Conservation (phyloP, 2,888 invertebrate species). For the Watsonalla cultraria region DNA sequence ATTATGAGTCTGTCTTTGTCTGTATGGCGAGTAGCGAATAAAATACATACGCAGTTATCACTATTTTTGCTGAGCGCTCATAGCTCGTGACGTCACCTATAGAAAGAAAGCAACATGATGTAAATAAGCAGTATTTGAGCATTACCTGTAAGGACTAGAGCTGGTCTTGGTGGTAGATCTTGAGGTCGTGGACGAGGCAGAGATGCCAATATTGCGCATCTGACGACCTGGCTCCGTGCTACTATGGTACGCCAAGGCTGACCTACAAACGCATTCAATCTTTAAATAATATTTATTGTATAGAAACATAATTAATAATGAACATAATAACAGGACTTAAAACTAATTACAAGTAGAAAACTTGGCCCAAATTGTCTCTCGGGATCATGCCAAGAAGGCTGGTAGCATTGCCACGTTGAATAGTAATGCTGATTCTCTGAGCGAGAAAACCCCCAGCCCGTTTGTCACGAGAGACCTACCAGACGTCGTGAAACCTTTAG, state of each 20-base stretch:
- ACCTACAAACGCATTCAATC: constrained; percentile 62
- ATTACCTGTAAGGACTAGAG: constrained; percentile 91
- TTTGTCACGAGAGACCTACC: too few relatives aligned
- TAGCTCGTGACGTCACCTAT: background rate
- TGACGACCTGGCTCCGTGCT: constrained; percentile 69
- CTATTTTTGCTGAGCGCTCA: too few relatives aligned
- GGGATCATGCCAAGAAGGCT: too few relatives aligned
- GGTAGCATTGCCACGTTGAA: too few relatives aligned
- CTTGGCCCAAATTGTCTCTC: too few relatives aligned
- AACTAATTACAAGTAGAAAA: background rate
- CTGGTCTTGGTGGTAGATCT: constrained; percentile 96
- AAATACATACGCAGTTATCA: too few relatives aligned
- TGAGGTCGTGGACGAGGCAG: constrained; percentile 96
- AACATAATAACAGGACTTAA: too few relatives aligned
- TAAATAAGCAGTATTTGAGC: background rate
- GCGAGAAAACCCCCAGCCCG: too few relatives aligned
- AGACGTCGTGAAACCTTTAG: background rate
- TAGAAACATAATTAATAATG: too few relatives aligned
- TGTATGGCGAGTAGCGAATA: too few relatives aligned
- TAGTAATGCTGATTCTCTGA: too few relatives aligned
- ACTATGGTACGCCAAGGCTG: constrained; percentile 89
- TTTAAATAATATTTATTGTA: constrained; percentile 1
- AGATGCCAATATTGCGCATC: constrained; percentile 90
- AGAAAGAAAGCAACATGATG: background rate
- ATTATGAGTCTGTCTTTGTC: too few relatives aligned